Evolutionary conservation across 1,140 invertebrate species (phyloP), one percentile per base, ranked within the genome.

Genomic region (Cyphomyrmex costatus): DNA sequence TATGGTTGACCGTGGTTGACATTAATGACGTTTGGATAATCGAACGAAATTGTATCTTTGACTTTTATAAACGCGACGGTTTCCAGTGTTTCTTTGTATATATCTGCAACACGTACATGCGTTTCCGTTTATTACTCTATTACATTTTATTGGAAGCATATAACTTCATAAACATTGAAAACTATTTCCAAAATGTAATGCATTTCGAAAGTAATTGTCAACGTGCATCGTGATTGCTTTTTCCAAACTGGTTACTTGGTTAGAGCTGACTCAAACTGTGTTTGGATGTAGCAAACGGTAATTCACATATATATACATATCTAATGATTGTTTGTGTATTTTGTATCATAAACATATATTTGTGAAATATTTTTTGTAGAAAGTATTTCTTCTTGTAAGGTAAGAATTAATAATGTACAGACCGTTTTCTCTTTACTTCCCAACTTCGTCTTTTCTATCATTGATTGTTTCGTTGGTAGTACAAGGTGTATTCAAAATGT

Each of bases 341-440:
- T 86, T 86, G 61, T 86, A 86, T 80, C 27, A 89, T 86, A 63
- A 84, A 87, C 71, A 82, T 63, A 85, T 46, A 65, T 33, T 79
- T 87, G 66, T 85, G 85, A 88, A 80, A 74, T 85, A 21, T 86
- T 73, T 86, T 73, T 85, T 51, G 77, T 89, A 90, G 79, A 89
- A 87, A 80, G 24, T 86, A 27, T 89, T 78, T 63, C 82, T 85
- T 61, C 36, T 79, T 24, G 51, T 84, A 90, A 89, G 79, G 85
- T 90, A 89, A 89, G 88, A 60, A 77, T 58, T 60, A 27, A 68
- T 33, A 74, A 42, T 73, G 33, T 76, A 80, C 77, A 33, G 24
- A 85, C 49, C 6, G 56, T 80, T 36, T n/a, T 60, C 30, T 80
- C 49, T 68, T 68, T 56, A 53, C 49, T 46, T 46, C 53, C 36